These are phyloP conservation scores for Drosophila kikkawai DNA, from an alignment of 1,140 invertebrate species.

Conservation along the genomic window DNA sequence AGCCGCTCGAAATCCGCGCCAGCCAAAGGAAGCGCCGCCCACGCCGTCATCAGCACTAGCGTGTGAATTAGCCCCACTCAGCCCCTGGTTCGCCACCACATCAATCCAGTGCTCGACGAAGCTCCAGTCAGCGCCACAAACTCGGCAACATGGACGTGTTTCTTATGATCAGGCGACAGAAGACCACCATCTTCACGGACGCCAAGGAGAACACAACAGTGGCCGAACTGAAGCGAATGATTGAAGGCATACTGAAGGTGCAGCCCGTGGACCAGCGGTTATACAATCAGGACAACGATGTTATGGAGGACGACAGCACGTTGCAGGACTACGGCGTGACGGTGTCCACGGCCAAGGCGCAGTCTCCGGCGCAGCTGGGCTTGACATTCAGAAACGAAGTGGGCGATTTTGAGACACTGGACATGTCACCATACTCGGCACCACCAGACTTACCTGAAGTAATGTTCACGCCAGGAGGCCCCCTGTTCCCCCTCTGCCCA, in stretches of 20 bases:
- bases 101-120: not conserved
- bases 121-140: conserved; percentile 51
- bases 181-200: conserved; percentile 99
- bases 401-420: conserved; percentile 95
- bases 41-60: conserved; percentile 35
- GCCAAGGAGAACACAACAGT: conserved; percentile 98
- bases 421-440: conserved; percentile 95
- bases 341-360: conserved; percentile 94
- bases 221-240: conserved; percentile 97
- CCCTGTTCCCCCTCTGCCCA: too few species aligned
- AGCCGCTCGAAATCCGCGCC: conserved; percentile 63
- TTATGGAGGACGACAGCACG: conserved; percentile 95
- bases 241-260: conserved; percentile 97
- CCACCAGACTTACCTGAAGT: conserved; percentile 99
- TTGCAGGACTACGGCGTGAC: conserved; percentile 96
- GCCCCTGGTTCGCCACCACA: conserved; percentile 11
- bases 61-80: not conserved
- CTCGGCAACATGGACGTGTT: conserved; percentile 91
- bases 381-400: conserved; percentile 93
- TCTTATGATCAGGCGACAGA: conserved; percentile 98
- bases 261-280: conserved; percentile 94
- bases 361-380: conserved; percentile 96
- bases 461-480: too few species aligned
- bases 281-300: conserved; percentile 94
- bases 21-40: conserved; percentile 71